Base-by-base conservation (phyloP, 2,113 vertebrate species). In the Oenanthe oenanthe region DNA sequence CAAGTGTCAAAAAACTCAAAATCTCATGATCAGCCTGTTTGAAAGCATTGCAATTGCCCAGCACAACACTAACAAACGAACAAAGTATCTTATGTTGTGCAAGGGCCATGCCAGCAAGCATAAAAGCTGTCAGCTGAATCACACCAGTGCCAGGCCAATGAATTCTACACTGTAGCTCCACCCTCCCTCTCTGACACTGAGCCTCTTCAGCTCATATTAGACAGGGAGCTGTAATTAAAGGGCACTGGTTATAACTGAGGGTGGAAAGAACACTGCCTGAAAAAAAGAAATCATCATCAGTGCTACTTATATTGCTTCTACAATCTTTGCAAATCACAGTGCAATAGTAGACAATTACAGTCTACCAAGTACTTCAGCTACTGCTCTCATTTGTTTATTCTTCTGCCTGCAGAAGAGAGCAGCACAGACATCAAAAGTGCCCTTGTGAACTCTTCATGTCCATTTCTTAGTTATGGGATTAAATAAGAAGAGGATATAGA, bases 401-500 rank as follows among this genome's bases (percentile, higher is more conserved):
- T 85, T 40, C 45, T 87, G 47, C 34, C 47, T 34, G 54, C 38
- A 65, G 60, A 85, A 43, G 10, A 71, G 34, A 74, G 24, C 24
- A 40, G 63, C 58, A 87, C 18, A 22, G 96, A 32, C 85, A 94
- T 88, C 71, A 95, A 94, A 96, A 60, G 72, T 58, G 34, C 48
- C 54, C 85, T 76, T 7, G 3, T 50, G 92, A 96, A 93, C 91
- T 89, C 17, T 24, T 58, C 32, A 22, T 4, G 3, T 71, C 57
- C 2, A 2, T 34, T 92, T 82, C 78, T 75, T 8, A 58, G 34
- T 62, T 68, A 65, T 2, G 4, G 40, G 38, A 89, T 78, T 85
- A 75, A 91, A 67, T 25, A 87, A 50, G 31, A 95, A 91, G 42
- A 94, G 58, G 66, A 91, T 91, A 32, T 21, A 87, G 53, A 68